These are phyloP conservation scores for Acanthiza pusilla DNA, from an alignment of 2,797 vertebrate species.

Conservation along the genomic window DNA sequence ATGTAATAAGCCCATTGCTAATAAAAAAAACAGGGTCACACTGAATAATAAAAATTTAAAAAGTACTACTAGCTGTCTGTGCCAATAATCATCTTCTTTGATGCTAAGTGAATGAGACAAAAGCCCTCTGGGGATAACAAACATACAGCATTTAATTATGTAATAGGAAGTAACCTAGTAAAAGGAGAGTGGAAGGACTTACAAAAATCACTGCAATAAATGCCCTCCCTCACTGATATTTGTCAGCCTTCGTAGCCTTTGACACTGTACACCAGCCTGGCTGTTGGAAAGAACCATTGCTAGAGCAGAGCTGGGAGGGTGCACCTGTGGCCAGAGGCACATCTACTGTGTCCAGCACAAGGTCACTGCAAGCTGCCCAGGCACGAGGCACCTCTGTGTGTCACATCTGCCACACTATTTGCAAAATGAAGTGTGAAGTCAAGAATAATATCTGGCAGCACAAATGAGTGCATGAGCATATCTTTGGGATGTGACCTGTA, in stretches of 20 bases:
- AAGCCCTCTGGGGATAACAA: neutral
- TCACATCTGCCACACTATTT: neutral
- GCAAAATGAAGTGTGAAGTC: neutral
- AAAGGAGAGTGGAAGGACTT: neutral
- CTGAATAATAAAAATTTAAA: neutral
- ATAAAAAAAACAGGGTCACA: neutral
- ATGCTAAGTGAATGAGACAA: neutral
- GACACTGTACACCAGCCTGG: neutral
- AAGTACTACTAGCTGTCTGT: neutral
- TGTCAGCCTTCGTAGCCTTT: neutral
- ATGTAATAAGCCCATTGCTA: neutral
- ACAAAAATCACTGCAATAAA: neutral
- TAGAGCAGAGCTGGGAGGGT: neutral
- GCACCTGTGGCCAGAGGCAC: rapidly evolving
- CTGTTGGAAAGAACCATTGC: neutral
- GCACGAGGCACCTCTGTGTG: neutral
- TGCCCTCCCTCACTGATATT: neutral
- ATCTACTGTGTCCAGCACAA: neutral
- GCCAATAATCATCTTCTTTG: neutral
- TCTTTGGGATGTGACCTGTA: neutral
- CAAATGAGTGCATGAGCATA: rapidly evolving
- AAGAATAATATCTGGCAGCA: neutral
- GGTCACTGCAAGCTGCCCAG: neutral
- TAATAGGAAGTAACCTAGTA: neutral
- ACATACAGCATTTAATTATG: neutral